phyloP scores from a whole-genome alignment of 2,113 vertebrate species.

The Brachyhypopomus occidentalis region DNA sequence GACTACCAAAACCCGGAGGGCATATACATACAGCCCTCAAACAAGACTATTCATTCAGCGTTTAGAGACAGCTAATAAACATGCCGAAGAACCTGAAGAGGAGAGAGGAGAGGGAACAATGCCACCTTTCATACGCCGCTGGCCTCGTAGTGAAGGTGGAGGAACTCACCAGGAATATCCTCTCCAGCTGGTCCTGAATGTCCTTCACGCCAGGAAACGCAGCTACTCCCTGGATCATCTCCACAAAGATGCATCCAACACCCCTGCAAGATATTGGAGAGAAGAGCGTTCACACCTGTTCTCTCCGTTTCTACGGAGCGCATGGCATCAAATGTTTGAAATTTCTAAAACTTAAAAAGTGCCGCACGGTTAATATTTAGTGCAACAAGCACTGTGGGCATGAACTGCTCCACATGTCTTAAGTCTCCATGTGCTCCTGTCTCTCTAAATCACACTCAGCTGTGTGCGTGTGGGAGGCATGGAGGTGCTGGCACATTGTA shows the following conservation, averaged over 20 bases:
- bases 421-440: neutral
- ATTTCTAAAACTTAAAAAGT: no score
- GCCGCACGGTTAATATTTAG: no score
- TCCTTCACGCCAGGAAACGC: conserved; percentile 99
- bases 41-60: no score
- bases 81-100: no score
- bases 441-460: neutral
- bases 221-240: conserved; percentile 98
- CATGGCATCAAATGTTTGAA: no score
- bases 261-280: conserved; percentile 76
- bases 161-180: conserved; percentile 95
- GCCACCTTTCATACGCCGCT: no score
- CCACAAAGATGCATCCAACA: conserved; percentile 96
- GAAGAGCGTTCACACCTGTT: no score
- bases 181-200: conserved; percentile 96
- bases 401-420: neutral
- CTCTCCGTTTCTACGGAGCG: no score
- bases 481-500: conserved; percentile 17
- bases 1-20: no score
- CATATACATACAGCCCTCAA: no score
- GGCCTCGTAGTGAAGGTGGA: neutral
- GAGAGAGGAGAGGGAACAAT: no score
- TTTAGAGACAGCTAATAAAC: no score
- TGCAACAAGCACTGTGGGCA: neutral
- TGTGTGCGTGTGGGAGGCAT: neutral